Percentiles rank a stretch among this genome's conserved stretches.
Conservation (phyloP, 2,888 invertebrate species). For the Lasius fuliginosus region DNA sequence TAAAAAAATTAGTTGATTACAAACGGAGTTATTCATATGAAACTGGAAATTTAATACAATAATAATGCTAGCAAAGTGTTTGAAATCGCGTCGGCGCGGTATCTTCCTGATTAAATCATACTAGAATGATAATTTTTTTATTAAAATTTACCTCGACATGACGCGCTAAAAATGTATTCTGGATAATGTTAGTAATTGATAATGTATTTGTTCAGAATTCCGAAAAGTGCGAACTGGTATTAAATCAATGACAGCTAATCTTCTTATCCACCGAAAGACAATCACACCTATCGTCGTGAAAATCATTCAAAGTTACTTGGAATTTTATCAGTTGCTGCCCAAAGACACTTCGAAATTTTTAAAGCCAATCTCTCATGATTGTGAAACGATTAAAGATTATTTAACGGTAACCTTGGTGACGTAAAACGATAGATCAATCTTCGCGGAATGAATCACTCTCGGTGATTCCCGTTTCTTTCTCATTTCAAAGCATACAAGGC, state of each 20-base stretch:
- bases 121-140: background rate
- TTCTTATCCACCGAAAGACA: slow-evolving; percentile 41
- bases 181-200: background rate
- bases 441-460: background rate
- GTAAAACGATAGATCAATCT: slow-evolving; percentile 34
- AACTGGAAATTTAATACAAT: background rate
- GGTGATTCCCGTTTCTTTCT: slow-evolving; percentile 24
- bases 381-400: slow-evolving; percentile 8
- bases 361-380: slow-evolving; percentile 11
- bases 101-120: background rate
- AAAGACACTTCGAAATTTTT: slow-evolving; percentile 18
- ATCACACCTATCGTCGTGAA: slow-evolving; percentile 16
- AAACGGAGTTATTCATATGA: background rate
- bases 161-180: background rate
- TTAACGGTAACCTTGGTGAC: slow-evolving; percentile 52
- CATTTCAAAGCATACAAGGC: background rate
- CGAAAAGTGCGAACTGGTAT: slow-evolving; percentile 12
- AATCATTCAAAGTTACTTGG: slow-evolving; percentile 49
- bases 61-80: background rate
- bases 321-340: slow-evolving; percentile 56
- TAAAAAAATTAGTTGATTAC: background rate
- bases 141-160: slow-evolving; percentile 56
- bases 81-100: background rate
- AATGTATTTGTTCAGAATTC: slow-evolving; percentile 38
- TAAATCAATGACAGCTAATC: slow-evolving; percentile 34